Conservation (phyloP, 2,797 vertebrate genomes). For the Nyctalus aviator region DNA sequence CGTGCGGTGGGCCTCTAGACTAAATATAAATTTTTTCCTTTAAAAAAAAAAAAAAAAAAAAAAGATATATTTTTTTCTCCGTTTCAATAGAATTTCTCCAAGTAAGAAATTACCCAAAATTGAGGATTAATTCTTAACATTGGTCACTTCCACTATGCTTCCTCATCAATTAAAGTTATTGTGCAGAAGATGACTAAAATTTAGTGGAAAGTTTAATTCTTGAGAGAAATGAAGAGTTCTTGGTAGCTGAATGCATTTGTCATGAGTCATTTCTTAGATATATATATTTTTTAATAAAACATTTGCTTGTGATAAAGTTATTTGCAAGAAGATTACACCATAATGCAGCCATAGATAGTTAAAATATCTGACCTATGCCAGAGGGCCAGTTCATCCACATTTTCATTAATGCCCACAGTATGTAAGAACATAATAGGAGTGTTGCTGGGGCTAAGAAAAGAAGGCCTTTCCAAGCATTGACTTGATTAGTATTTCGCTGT, state of each 20-base stretch:
- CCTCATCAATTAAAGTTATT: slow-evolving; percentile 36
- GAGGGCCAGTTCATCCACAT: not conserved
- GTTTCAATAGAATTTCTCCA: slow-evolving; percentile 17
- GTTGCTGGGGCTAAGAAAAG: not conserved
- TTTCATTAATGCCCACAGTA: not conserved
- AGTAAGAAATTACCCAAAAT: not conserved
- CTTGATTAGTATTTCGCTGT: not conserved
- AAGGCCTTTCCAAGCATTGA: not conserved
- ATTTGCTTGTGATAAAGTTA: slow-evolving; percentile 40
- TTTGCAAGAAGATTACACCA: slow-evolving; percentile 48
- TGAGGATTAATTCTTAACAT: not conserved
- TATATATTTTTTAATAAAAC: not conserved
- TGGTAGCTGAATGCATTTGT: not conserved
- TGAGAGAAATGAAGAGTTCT: slow-evolving; percentile 41
- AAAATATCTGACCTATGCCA: slow-evolving; percentile 32
- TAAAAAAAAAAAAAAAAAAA: too few relatives aligned
- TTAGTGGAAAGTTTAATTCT: slow-evolving; percentile 6
- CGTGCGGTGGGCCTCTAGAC: too few relatives aligned
- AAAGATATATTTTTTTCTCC: not conserved
- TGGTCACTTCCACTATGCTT: not conserved
- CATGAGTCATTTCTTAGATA: slow-evolving; percentile 54
- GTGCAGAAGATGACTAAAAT: not conserved
- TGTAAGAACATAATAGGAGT: not conserved
- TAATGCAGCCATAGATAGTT: not conserved
- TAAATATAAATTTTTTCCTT: not conserved